Evolutionary conservation across 2,113 vertebrate species (phyloP).

Genomic region (Phalacrocorax pelagicus): DNA sequence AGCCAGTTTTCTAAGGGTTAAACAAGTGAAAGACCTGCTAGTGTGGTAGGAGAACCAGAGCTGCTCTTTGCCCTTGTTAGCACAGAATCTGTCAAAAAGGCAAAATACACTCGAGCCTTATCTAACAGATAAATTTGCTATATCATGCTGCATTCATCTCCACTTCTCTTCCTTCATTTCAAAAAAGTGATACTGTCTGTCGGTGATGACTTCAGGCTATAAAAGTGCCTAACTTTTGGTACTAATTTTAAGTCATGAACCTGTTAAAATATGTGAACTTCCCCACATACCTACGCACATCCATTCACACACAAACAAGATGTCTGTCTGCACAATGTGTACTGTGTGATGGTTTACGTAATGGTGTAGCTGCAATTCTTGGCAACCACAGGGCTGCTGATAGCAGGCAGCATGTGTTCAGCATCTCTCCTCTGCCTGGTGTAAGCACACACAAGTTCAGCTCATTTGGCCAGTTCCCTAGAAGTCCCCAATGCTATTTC

Average conservation of each 20-base stretch:
- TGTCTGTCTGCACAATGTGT: constrained; percentile 34
- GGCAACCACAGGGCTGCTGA: constrained; percentile 14
- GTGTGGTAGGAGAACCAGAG: neutral
- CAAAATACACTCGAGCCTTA: neutral
- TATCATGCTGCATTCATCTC: neutral
- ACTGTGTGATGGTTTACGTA: constrained; percentile 6
- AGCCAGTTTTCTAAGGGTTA: neutral
- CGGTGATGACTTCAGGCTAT: neutral
- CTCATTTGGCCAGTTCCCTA: neutral
- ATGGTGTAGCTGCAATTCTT: constrained; percentile 1
- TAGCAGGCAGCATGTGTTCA: neutral
- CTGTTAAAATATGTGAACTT: constrained; percentile 29
- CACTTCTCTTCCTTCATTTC: neutral
- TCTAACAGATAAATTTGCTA: neutral
- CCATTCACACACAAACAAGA: constrained; percentile 12
- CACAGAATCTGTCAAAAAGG: neutral
- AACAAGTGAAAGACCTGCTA: neutral
- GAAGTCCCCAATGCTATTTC: neutral
- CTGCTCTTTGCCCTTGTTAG: neutral
- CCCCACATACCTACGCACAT: constrained; percentile 14
- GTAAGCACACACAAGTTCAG: neutral
- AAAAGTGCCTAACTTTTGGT: neutral
- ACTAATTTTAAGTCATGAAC: constrained; percentile 19
- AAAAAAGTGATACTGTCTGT: neutral
- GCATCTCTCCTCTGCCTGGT: neutral